Percentiles rank a stretch among this genome's conserved stretches.
phyloP scores from a whole-genome alignment of 2,888 invertebrate species.

The Cotesia congregata region DNA sequence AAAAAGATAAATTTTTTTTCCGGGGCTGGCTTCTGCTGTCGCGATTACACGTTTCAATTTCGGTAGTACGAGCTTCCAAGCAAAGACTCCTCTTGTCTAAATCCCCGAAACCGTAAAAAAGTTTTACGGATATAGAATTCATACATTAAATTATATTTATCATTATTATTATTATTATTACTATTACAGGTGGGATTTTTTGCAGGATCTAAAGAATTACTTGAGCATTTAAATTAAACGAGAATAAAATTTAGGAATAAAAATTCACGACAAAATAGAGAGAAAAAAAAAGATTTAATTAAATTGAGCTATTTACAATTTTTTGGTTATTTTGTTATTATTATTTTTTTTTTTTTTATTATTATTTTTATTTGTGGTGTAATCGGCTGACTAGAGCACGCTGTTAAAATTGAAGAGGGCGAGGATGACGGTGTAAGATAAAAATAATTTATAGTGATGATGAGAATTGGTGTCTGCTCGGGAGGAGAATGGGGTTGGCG shows the following conservation, averaged over 20 bases:
- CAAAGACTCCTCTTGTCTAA: slow-evolving; percentile 27
- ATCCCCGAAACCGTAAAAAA: slow-evolving; percentile 40
- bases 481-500: slow-evolving; percentile 53
- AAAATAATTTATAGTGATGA: not conserved
- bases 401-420: not conserved
- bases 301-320: not conserved
- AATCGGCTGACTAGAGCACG: not conserved
- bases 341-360: too few species aligned
- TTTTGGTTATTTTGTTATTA: not conserved
- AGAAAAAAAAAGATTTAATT: not conserved
- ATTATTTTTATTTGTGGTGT: not conserved
- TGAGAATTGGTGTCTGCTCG: not conserved
- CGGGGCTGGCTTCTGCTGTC: slow-evolving; percentile 5
- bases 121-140: slow-evolving; percentile 33
- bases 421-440: not conserved
- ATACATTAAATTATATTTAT: slow-evolving; percentile 1
- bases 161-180: not conserved
- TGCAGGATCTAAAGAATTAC: not conserved
- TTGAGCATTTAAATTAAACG: not conserved
- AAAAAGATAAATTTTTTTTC: slow-evolving; percentile 11
- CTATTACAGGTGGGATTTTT: not conserved
- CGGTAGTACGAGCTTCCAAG: slow-evolving; percentile 6
- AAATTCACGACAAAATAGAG: not conserved
- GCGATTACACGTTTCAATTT: slow-evolving; percentile 29
- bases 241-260: not conserved